Percentiles rank a stretch among this genome's conserved stretches.
Conservation (phyloP, 2,113 vertebrate genomes). For the Thinocorus orbignyianus region DNA sequence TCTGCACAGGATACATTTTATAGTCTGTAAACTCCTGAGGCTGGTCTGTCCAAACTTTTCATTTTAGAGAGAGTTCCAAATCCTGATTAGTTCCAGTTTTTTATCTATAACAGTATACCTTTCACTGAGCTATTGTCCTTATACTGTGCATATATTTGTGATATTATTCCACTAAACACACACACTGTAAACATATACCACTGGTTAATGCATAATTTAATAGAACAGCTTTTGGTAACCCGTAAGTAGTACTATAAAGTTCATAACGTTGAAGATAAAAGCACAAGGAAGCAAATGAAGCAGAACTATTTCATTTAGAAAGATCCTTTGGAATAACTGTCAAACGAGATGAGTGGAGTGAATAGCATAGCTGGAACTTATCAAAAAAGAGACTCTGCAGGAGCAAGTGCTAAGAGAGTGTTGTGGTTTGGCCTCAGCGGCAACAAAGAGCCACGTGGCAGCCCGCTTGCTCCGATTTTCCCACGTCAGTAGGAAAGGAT, state of each 20-base stretch:
- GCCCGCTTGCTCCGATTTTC: too few relatives aligned
- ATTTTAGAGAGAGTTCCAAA: not conserved
- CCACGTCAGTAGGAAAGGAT: too few relatives aligned
- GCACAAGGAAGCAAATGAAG: not conserved
- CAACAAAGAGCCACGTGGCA: too few relatives aligned
- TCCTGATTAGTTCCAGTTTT: not conserved
- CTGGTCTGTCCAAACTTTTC: not conserved
- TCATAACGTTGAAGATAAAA: not conserved
- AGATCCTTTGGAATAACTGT: not conserved
- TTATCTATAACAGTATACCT: not conserved
- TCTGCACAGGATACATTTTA: not conserved
- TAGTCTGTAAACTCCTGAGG: not conserved
- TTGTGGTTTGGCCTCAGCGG: too few relatives aligned
- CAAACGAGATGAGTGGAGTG: not conserved
- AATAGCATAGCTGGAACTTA: not conserved
- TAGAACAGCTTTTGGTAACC: not conserved
- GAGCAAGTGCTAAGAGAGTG: not conserved
- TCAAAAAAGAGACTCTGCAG: not conserved
- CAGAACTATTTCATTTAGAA: not conserved
- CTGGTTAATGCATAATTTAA: constrained; percentile 9
- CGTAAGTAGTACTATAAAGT: not conserved
- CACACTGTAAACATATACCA: not conserved
- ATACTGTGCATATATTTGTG: not conserved
- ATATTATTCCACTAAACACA: not conserved
- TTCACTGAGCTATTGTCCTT: not conserved